These are phyloP conservation scores for Petrolisthes cinctipes DNA, from an alignment of 2,888 invertebrate species.

Conservation along the genomic window DNA sequence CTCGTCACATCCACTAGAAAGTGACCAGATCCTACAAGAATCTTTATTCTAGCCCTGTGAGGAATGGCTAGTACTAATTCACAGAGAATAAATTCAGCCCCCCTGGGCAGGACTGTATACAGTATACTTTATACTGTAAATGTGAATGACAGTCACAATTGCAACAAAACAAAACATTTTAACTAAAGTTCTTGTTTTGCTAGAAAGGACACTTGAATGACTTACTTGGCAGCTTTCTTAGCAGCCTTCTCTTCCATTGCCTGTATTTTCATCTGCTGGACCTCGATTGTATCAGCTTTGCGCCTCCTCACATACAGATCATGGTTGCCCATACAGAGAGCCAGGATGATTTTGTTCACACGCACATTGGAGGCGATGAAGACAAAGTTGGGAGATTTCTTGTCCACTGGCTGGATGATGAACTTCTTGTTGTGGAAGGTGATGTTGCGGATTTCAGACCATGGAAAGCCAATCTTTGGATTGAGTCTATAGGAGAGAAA, in stretches of 20 bases:
- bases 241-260: constrained; percentile 94
- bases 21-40: too few relatives aligned
- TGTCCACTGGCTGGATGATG: constrained; percentile 99
- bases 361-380: constrained; percentile 98
- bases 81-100: too few relatives aligned
- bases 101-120: too few relatives aligned
- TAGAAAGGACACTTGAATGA: neutral
- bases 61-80: too few relatives aligned
- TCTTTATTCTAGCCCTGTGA: too few relatives aligned
- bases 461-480: constrained; percentile 99
- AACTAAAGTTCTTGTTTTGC: neutral
- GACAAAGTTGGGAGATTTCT: constrained; percentile 99
- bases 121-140: neutral
- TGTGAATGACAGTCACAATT: neutral
- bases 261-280: constrained; percentile 99
- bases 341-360: constrained; percentile 98
- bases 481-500: constrained; percentile 78
- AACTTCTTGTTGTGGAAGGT: constrained; percentile 99
- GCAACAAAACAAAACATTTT: neutral
- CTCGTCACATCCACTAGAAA: too few relatives aligned
- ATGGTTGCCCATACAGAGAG: constrained; percentile 89
- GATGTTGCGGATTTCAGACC: constrained; percentile 99
- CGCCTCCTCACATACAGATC: constrained; percentile 77
- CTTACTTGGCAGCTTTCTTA: constrained; percentile 88
- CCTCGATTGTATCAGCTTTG: constrained; percentile 99